Evolutionary conservation across 2,113 vertebrate species (phyloP).

Genomic region (Desmodus rotundus): DNA sequence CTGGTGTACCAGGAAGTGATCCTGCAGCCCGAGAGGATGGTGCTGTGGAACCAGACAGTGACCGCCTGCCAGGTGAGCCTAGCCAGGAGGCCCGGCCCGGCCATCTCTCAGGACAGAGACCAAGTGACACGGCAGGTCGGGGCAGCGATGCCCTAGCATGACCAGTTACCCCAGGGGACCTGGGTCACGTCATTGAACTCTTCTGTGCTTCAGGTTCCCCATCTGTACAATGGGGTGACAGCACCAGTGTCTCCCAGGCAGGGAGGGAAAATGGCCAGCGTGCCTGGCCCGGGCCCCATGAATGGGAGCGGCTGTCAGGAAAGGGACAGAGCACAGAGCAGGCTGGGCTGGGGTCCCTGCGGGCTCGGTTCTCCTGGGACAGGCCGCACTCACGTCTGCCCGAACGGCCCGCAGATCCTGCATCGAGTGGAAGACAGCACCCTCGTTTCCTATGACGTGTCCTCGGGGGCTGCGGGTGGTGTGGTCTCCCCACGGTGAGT

Average conservation of each 20-base stretch:
- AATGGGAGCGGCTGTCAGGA: background rate
- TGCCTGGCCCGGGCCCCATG: background rate
- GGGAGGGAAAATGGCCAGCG: background rate
- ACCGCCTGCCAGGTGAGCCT: constrained; percentile 90
- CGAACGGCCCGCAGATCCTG: constrained; percentile 84
- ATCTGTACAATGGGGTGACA: background rate
- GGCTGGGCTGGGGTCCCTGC: background rate
- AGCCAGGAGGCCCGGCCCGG: background rate
- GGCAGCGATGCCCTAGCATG: background rate
- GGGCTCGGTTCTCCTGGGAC: background rate
- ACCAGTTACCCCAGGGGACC: background rate
- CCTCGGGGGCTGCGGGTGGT: constrained; percentile 92
- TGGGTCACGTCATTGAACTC: fast-evolving
- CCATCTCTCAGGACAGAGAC: background rate
- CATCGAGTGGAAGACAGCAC: constrained; percentile 97
- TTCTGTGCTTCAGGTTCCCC: background rate
- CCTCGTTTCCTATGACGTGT: constrained; percentile 91
- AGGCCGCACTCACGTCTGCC: background rate
- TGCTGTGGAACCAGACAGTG: constrained; percentile 94
- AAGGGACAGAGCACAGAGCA: background rate
- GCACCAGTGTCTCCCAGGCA: no score
- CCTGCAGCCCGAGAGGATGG: constrained; percentile 96
- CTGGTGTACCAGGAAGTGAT: constrained; percentile 96
- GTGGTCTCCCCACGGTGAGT: constrained; percentile 93
- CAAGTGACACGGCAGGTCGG: fast-evolving